Base-by-base conservation (phyloP, 2,888 invertebrate species). In the Hedychridium roseum region DNA sequence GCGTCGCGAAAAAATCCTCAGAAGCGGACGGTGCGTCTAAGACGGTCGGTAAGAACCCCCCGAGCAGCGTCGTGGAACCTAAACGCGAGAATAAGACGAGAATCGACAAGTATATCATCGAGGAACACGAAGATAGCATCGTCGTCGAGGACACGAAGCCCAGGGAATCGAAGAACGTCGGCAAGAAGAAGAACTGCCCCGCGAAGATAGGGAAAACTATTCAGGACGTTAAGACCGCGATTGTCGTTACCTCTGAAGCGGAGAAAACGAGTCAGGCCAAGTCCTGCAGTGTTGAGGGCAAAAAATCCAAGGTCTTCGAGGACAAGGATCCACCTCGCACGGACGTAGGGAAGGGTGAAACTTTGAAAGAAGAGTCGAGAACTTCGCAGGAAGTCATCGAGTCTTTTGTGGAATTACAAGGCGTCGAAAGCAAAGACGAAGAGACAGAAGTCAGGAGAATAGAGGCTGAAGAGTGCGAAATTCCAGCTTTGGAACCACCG, bases 41-140 rank as follows among this genome's bases (percentile, higher is more conserved):
- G 9, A 57, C 1, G 2, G 11, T 14, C 31, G 34, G 2, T 11
- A 39, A 45, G 14, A 23, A 40, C 6, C 35, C 20, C 4, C 5
- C 34, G 37, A 47, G 16, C 17, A 34, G 36, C 37, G 34, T 1
- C 1, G 41, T 17, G 1, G 14, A 37, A 4, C 41, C 35, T 1
- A 7, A 39, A 5, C 3, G 7, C n/a, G 59, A 54, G 42, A 1
- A 37, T 9, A 43, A 38, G 20, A 17, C 34, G 0, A 17, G 44
- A 6, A 17, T 17, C 12, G 56, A 57, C 1, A 69, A 63, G 17
- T 70, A 64, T 11, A 26, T 68, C 2, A 31, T 67, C 0, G 65
- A 59, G 36, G 69, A 66, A 21, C 50, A 60, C 11, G 66, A 62
- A 11, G 73, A 73, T n/a, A 71, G 64, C 14, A 45, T 73, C 9